phyloP scores from a whole-genome alignment of 1,140 invertebrate genomes.

The Latrodectus geometricus region DNA sequence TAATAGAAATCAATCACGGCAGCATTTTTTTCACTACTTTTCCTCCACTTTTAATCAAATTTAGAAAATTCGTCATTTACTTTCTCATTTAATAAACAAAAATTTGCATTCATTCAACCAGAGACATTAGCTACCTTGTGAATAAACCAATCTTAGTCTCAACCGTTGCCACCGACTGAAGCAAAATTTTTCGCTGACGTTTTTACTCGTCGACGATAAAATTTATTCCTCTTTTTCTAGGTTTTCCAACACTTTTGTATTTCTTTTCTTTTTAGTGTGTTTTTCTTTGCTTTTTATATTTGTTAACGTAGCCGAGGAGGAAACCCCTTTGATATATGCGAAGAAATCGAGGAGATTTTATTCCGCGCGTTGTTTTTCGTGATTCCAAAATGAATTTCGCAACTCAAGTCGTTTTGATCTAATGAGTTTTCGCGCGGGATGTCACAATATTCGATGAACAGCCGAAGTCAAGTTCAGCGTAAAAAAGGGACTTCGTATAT shows the following conservation, averaged over 20 bases:
- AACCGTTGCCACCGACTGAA: not conserved
- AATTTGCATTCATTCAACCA: not conserved
- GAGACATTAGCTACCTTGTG: not conserved
- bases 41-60: no score
- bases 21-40: no score
- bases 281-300: not conserved
- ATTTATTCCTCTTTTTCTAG: not conserved
- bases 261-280: not conserved
- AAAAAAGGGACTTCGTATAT: no score
- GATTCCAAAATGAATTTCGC: constrained; percentile 15
- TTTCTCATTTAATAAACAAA: constrained; percentile 10
- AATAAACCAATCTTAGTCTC: not conserved
- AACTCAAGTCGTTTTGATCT: constrained; percentile 25
- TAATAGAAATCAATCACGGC: no score
- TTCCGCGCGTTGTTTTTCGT: constrained; percentile 10
- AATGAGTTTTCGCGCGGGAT: constrained; percentile 16
- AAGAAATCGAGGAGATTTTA: constrained; percentile 12
- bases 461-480: no score
- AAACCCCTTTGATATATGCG: constrained; percentile 5
- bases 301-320: no score
- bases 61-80: not conserved
- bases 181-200: constrained; percentile 4
- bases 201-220: not conserved
- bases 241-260: not conserved
- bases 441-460: not conserved